These are phyloP conservation scores for Drosophila busckii DNA, from an alignment of 1,140 invertebrate species.

Conservation along the genomic window DNA sequence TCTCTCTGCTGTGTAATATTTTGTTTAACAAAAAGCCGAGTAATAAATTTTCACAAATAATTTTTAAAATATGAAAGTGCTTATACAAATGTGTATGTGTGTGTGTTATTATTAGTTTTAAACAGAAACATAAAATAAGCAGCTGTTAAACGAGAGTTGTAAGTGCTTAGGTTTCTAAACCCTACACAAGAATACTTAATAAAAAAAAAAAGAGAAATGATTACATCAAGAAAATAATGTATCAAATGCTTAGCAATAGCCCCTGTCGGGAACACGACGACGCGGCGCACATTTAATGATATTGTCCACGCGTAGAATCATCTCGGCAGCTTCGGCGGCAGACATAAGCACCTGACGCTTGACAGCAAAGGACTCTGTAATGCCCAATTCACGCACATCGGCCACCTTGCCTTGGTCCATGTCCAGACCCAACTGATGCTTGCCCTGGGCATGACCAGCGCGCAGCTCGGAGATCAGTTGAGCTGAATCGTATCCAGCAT, in stretches of 20 bases:
- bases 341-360: slow-evolving; percentile 97
- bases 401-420: slow-evolving; percentile 92
- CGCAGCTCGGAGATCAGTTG: slow-evolving; percentile 94
- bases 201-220: slow-evolving; percentile 20
- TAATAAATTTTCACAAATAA: slow-evolving; percentile 23
- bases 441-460: slow-evolving; percentile 91
- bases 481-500: slow-evolving; percentile 98
- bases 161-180: slow-evolving; percentile 47
- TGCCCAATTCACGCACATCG: slow-evolving; percentile 93
- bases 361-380: slow-evolving; percentile 98
- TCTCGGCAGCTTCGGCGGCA: slow-evolving; percentile 98
- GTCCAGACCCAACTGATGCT: slow-evolving; percentile 90
- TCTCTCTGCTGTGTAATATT: slow-evolving; percentile 13
- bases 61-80: slow-evolving; percentile 32
- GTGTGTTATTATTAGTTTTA: slow-evolving; percentile 37
- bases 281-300: slow-evolving; percentile 97
- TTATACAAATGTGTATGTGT: slow-evolving; percentile 24
- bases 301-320: slow-evolving; percentile 98
- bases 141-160: slow-evolving; percentile 65
- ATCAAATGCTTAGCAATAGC: slow-evolving; percentile 89
- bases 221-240: too few species aligned
- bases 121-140: slow-evolving; percentile 61
- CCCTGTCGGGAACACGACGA: slow-evolving; percentile 91
- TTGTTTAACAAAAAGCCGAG: slow-evolving; percentile 17
- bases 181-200: slow-evolving; percentile 68